phyloP scores from a whole-genome alignment of 2,797 vertebrate species.

The Sardinella longiceps region DNA sequence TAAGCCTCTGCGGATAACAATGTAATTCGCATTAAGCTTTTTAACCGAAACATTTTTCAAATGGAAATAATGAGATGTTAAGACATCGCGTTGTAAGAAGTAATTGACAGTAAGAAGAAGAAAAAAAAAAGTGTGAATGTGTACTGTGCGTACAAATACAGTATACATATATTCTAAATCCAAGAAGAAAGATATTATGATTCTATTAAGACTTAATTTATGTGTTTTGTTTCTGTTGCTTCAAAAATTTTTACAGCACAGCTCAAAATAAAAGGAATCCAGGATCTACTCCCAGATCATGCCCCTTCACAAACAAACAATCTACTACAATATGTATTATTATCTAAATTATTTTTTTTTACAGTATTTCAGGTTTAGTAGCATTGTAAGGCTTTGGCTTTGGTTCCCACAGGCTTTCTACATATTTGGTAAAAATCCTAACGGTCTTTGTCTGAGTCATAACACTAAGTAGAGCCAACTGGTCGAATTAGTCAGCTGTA shows the following conservation, averaged over 20 bases:
- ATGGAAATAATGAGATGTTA: conserved; percentile 14
- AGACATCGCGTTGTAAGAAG: not conserved
- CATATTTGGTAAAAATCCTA: conserved; percentile 6
- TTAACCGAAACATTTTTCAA: not conserved
- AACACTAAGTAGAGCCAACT: conserved; percentile 5
- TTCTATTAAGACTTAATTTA: not conserved
- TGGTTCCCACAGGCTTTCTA: not conserved
- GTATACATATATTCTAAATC: not conserved
- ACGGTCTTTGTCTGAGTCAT: conserved; percentile 20
- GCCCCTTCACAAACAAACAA: not conserved
- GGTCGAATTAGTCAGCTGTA: conserved; percentile 70
- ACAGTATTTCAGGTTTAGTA: not conserved
- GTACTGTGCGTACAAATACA: not conserved
- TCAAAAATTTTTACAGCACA: not conserved
- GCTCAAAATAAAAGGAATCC: not conserved
- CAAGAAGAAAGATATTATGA: not conserved
- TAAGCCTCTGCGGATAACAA: conserved; percentile 10
- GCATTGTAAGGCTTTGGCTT: not conserved
- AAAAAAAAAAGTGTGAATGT: not conserved
- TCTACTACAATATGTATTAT: not conserved
- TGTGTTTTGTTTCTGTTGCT: not conserved
- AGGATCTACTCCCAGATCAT: not conserved
- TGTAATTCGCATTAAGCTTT: conserved; percentile 1
- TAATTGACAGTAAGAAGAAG: not conserved
- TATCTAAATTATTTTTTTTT: not conserved